Percentiles rank a stretch among this genome's conserved stretches.
phyloP scores from a whole-genome alignment of 2,797 vertebrate species.

The Kryptopterus vitreolus region DNA sequence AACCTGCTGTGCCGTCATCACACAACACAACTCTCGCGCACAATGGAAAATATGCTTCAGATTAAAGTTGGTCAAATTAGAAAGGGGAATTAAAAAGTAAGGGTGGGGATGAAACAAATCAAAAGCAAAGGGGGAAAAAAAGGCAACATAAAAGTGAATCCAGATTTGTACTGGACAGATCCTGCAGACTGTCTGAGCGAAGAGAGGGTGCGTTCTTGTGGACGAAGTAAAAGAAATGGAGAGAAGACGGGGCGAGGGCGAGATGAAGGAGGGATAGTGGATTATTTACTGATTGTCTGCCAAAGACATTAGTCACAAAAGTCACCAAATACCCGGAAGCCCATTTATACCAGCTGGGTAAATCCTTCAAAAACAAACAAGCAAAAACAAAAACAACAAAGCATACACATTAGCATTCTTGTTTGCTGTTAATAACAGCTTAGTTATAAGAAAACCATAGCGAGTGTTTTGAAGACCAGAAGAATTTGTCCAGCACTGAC shows the following conservation, averaged over 20 bases:
- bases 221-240: neutral
- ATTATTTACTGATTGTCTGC: too few species aligned
- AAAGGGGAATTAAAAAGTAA: constrained; percentile 37
- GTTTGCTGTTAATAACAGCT: neutral
- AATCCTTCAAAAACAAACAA: neutral
- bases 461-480: neutral
- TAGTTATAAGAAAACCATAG: neutral
- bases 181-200: neutral
- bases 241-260: too few species aligned
- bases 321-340: neutral
- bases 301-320: neutral
- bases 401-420: neutral
- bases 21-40: constrained; percentile 23
- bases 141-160: constrained; percentile 35
- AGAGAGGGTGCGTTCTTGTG: neutral
- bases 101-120: constrained; percentile 11
- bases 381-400: neutral
- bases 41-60: constrained; percentile 49
- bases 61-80: constrained; percentile 49
- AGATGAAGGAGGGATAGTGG: neutral
- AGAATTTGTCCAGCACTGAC: neutral
- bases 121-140: constrained; percentile 1
- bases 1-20: constrained; percentile 49
- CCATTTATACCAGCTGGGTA: neutral
- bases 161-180: constrained; percentile 1